Evolutionary conservation across 2,797 vertebrate genomes (phyloP), one percentile per base, ranked within the genome.

Genomic region (Oceanodroma leucorhoa): DNA sequence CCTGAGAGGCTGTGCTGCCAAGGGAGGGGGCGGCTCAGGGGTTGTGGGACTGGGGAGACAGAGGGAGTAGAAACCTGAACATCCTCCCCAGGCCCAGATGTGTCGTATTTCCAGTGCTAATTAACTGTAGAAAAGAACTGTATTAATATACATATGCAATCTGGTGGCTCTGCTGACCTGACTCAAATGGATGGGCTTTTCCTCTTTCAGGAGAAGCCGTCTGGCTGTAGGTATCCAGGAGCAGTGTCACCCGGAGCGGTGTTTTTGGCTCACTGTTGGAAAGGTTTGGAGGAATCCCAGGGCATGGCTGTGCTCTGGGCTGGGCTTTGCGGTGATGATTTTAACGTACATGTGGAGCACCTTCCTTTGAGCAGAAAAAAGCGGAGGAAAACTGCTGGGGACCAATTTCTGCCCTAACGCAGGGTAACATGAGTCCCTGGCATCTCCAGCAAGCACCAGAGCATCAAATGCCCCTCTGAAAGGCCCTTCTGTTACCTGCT

Each of bases 401-500:
- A 88, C 32, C 11, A 9, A 20, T 73, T 86, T 69, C 27, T 77
- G 66, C 54, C 15, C 22, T 43, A 19, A 43, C 0, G 4, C 8
- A 27, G n/a, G 26, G 91, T 81, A 88, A 95, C 10, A 1, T 10
- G 80, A 93, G 65, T 11, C 43, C 55, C 79, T 78, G 81, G 57
- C 61, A 67, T 2, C n/a, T 67, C 83, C 29, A 8, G 54, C 41
- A 16, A 3, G 1, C 11, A 57, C 41, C 55, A 17, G 40, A 21
- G 46, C 73, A 96, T 79, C 80, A 34, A 36, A 34, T 51, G 54
- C 66, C 58, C 24, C 50, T 57, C 78, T 96, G 83, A 96, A 95
- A 95, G 77, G 89, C 23, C 21, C 45, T 89, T 96, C 87, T 96
- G 88, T 95, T 88, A 36, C 29, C 61, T 75, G 43, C 50, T 53